Percentiles rank a stretch among this genome's conserved stretches.
These are phyloP conservation scores for Oscheius sp. DNA, from an alignment of 1,140 invertebrate genomes.

Conservation along the genomic window DNA sequence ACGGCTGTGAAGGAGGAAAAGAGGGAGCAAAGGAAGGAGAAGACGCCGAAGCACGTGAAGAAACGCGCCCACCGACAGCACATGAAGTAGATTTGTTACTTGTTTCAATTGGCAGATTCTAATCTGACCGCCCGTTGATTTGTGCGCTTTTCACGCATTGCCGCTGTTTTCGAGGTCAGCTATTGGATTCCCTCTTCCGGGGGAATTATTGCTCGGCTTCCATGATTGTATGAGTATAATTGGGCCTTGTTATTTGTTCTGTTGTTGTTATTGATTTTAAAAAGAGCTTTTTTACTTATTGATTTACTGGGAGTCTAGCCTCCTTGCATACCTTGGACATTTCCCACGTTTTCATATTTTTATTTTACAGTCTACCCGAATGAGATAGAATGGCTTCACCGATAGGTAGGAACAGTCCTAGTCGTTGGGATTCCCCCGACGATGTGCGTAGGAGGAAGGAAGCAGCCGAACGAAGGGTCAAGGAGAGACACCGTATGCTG, in stretches of 20 bases:
- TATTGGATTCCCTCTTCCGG: background rate
- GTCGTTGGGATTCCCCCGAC: background rate
- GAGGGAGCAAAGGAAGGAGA: constrained; percentile 81
- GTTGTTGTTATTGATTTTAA: constrained; percentile 8
- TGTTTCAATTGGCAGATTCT: no score
- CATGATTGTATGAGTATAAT: no score
- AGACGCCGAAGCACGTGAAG: constrained; percentile 89
- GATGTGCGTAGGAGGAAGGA: constrained; percentile 3
- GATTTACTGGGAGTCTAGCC: no score
- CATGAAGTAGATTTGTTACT: constrained; percentile 53
- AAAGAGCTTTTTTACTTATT: no score
- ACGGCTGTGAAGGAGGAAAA: constrained; percentile 71
- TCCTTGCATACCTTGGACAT: background rate
- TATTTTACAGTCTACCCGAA: no score
- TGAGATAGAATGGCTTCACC: background rate
- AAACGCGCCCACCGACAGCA: constrained; percentile 65
- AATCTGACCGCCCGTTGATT: no score
- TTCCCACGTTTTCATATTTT: no score
- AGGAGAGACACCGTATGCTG: constrained; percentile 41
- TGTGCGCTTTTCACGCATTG: no score
- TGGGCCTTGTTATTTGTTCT: no score
- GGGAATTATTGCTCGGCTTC: no score
- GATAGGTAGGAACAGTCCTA: background rate
- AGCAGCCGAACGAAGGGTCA: constrained; percentile 32
- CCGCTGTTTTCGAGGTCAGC: constrained; percentile 4